Percentiles rank a stretch among this genome's conserved stretches.
These are phyloP conservation scores for Onthophagus taurus DNA, from an alignment of 1,140 invertebrate species.

Conservation along the genomic window DNA sequence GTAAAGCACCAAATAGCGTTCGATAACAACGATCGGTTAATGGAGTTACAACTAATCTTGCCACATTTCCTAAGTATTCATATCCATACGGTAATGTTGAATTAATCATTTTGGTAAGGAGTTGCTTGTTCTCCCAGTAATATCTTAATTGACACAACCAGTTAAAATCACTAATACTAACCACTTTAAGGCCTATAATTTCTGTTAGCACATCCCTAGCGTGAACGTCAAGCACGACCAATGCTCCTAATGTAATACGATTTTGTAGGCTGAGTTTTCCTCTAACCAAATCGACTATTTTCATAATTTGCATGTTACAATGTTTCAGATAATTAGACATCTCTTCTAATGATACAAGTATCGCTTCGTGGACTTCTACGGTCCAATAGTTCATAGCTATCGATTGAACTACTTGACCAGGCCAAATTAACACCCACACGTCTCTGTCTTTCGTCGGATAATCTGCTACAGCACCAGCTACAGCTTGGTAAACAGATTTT, in stretches of 20 bases:
- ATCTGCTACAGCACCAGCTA: constrained; percentile 51
- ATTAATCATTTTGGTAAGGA: constrained; percentile 87
- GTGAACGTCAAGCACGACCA: constrained; percentile 90
- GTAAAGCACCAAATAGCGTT: constrained; percentile 83
- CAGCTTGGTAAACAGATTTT: constrained; percentile 67
- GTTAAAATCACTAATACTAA: constrained; percentile 70
- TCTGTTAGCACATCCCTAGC: constrained; percentile 74
- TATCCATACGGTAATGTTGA: constrained; percentile 85
- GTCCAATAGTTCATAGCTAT: constrained; percentile 88
- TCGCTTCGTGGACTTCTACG: constrained; percentile 64
- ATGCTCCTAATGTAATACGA: constrained; percentile 76
- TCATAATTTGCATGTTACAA: constrained; percentile 63
- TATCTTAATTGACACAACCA: constrained; percentile 87
- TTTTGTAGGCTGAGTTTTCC: constrained; percentile 81
- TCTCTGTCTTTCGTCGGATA: constrained; percentile 57
- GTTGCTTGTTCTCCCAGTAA: constrained; percentile 76
- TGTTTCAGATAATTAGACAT: constrained; percentile 47
- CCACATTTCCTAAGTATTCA: constrained; percentile 89
- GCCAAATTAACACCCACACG: constrained; percentile 81
- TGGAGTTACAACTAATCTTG: constrained; percentile 80
- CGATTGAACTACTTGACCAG: constrained; percentile 82
- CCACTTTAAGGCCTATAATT: constrained; percentile 59
- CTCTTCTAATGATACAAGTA: constrained; percentile 45
- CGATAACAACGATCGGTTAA: constrained; percentile 89
- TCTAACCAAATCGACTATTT: constrained; percentile 79